phyloP scores from a whole-genome alignment of 2,797 vertebrate species.

The Lemur catta region DNA sequence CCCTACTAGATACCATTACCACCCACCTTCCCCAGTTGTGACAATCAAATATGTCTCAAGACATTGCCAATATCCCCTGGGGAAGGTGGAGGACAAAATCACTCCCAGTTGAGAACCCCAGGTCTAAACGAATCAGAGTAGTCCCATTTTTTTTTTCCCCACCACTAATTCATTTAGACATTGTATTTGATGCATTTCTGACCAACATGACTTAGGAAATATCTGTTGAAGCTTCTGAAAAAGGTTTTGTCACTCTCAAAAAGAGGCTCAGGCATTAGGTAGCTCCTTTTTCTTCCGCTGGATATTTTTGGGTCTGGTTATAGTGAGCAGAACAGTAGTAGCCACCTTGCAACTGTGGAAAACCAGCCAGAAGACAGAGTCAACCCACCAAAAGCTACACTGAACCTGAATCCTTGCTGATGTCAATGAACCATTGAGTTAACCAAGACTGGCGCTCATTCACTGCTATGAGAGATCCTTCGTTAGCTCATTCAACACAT shows the following conservation, averaged over 20 bases:
- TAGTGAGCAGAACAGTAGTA: neutral
- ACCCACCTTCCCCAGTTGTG: neutral
- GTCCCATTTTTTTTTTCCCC: neutral
- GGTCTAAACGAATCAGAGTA: neutral
- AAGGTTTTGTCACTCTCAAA: conserved; percentile 7
- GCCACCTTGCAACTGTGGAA: neutral
- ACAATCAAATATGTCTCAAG: conserved; percentile 1
- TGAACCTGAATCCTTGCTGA: neutral
- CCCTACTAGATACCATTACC: neutral
- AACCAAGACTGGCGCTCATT: neutral
- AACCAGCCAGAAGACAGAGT: neutral
- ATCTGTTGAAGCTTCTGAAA: neutral
- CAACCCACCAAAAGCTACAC: neutral
- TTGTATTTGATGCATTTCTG: neutral
- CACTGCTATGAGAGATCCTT: neutral
- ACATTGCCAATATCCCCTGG: neutral
- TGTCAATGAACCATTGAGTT: neutral
- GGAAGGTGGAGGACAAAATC: neutral
- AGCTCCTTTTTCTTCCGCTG: neutral
- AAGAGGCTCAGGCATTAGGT: neutral
- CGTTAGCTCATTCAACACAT: neutral
- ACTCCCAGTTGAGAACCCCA: neutral
- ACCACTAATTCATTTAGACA: neutral
- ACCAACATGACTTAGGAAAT: neutral
- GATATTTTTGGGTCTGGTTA: neutral